phyloP scores from a whole-genome alignment of 2,113 vertebrate species.

The Ahaetulla prasina region DNA sequence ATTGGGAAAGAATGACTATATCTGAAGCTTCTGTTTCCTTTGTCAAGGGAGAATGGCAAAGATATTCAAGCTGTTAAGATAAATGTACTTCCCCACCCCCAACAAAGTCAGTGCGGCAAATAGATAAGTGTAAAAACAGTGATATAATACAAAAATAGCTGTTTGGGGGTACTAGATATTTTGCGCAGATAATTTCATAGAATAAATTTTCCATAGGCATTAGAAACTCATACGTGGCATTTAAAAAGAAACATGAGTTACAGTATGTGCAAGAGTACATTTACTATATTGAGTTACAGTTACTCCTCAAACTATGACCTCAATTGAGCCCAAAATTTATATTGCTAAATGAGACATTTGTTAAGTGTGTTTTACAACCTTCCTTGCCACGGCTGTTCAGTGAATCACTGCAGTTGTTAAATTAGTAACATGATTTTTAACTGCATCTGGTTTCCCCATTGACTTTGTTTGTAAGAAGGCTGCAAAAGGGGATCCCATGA shows the following conservation, averaged over 20 bases:
- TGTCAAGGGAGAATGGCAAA: background rate
- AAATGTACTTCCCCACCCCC: background rate
- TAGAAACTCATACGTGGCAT: background rate
- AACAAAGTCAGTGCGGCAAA: background rate
- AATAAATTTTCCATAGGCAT: background rate
- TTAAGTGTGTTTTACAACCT: background rate
- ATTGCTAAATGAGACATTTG: background rate
- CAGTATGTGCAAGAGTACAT: background rate
- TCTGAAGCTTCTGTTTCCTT: background rate
- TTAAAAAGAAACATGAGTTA: background rate
- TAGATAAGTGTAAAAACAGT: conserved; percentile 2
- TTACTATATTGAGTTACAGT: background rate
- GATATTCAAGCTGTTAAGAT: background rate
- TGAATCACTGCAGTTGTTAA: background rate
- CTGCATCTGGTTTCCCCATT: background rate
- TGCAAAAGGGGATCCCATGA: background rate
- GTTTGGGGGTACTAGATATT: background rate
- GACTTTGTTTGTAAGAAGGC: background rate
- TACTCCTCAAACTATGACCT: background rate
- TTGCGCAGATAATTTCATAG: background rate
- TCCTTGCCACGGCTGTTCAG: background rate
- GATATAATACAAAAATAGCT: background rate
- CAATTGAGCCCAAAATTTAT: background rate
- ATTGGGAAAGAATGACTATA: background rate
- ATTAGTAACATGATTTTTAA: background rate